Evolutionary conservation across 2,113 vertebrate species (phyloP).

Genomic region (Pseudopipra pipra): DNA sequence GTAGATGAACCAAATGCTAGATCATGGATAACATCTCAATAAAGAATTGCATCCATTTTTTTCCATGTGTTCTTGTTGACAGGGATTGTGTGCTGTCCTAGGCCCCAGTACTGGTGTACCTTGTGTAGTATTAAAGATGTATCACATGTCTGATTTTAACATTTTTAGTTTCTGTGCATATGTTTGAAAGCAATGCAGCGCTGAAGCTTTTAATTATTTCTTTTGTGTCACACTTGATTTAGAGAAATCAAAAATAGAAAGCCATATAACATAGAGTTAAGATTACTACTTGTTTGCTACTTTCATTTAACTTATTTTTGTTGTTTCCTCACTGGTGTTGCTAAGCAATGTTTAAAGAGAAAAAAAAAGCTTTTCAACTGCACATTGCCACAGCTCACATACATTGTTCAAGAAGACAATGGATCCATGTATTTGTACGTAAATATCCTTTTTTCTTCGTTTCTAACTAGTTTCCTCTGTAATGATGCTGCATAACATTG

Average conservation of each 20-base stretch:
- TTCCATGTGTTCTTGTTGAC: constrained; percentile 74
- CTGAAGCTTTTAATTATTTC: constrained; percentile 71
- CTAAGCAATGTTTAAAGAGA: constrained; percentile 69
- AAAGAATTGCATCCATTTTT: constrained; percentile 43
- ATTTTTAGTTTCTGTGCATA: constrained; percentile 76
- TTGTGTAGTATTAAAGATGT: constrained; percentile 80
- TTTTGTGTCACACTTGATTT: constrained; percentile 73
- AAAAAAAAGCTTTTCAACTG: constrained; percentile 64
- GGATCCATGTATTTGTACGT: constrained; percentile 69
- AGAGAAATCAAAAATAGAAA: constrained; percentile 79
- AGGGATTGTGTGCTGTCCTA: constrained; percentile 81
- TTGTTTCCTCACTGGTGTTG: constrained; percentile 67
- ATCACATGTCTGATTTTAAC: constrained; percentile 69
- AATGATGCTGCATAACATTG: constrained; percentile 79
- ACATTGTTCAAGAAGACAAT: constrained; percentile 65
- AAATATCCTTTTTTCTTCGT: constrained; percentile 70
- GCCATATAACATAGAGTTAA: constrained; percentile 80
- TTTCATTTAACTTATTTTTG: constrained; percentile 79
- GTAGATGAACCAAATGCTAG: constrained; percentile 58
- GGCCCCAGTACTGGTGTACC: constrained; percentile 78
- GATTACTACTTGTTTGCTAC: constrained; percentile 72
- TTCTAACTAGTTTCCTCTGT: constrained; percentile 75
- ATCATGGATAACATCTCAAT: constrained; percentile 67
- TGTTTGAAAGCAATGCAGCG: constrained; percentile 74
- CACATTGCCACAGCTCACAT: constrained; percentile 67